These are phyloP conservation scores for Agonum fuliginosum DNA, from an alignment of 2,888 invertebrate genomes.

Conservation along the genomic window DNA sequence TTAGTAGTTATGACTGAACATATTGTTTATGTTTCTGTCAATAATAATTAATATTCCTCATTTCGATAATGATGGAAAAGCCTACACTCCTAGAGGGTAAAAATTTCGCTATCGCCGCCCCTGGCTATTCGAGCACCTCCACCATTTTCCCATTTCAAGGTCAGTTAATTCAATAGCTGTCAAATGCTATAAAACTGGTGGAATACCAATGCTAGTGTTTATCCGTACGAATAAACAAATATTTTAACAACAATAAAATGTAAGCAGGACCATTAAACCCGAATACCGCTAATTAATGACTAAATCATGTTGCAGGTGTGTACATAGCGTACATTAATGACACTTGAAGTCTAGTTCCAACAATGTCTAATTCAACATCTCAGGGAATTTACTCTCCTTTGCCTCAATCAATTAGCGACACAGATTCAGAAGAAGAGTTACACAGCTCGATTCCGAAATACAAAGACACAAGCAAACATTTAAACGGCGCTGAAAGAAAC, in stretches of 20 bases:
- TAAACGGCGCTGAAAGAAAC: constrained; percentile 58
- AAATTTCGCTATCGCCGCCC: not conserved
- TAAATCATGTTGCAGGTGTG: constrained; percentile 11
- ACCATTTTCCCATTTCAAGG: constrained; percentile 55
- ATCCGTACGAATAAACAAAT: constrained; percentile 17
- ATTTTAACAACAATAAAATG: constrained; percentile 48
- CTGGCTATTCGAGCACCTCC: constrained; percentile 36
- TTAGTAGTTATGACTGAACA: too few relatives aligned
- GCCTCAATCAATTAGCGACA: constrained; percentile 85
- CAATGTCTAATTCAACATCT: constrained; percentile 64
- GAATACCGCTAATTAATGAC: not conserved
- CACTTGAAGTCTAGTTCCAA: not conserved
- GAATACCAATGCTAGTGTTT: not conserved
- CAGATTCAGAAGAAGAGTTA: constrained; percentile 85
- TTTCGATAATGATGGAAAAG: too few relatives aligned
- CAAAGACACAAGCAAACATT: constrained; percentile 40
- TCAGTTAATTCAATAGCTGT: constrained; percentile 38
- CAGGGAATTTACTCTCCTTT: constrained; percentile 83
- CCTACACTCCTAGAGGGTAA: too few relatives aligned
- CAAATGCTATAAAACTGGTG: constrained; percentile 17
- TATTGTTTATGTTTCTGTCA: too few relatives aligned
- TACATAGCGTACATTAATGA: constrained; percentile 10
- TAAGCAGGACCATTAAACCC: constrained; percentile 6
- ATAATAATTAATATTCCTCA: too few relatives aligned
- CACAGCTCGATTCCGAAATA: constrained; percentile 67